Conservation (phyloP, 2,113 vertebrate genomes). For the Sturnira hondurensis region DNA sequence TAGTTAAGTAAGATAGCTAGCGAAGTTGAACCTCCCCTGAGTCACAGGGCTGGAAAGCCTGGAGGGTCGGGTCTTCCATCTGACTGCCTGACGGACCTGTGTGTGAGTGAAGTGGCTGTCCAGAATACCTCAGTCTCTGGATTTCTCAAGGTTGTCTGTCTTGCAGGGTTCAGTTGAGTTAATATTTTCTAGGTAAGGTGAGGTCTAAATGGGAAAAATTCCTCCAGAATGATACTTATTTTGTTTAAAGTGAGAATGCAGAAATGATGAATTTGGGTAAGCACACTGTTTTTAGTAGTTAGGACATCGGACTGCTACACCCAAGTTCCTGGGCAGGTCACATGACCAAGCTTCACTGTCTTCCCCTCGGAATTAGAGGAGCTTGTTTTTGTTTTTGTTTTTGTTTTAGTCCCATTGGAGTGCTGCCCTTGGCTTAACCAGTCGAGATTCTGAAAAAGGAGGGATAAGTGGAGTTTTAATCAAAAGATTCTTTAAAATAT, state of each 20-base stretch:
- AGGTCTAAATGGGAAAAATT: conserved; percentile 8
- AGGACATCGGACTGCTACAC: background rate
- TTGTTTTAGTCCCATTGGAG: background rate
- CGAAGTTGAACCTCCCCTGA: background rate
- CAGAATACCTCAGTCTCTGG: background rate
- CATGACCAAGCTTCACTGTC: background rate
- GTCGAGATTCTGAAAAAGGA: background rate
- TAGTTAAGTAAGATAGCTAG: background rate
- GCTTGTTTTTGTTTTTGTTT: background rate
- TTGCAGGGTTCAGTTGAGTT: background rate
- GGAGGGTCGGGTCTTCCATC: background rate
- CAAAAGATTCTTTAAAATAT: conserved; percentile 11
- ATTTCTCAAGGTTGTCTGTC: background rate
- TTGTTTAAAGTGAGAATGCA: background rate
- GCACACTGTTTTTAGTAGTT: background rate
- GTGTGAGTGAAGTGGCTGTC: background rate
- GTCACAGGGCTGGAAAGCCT: background rate
- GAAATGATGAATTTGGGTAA: background rate
- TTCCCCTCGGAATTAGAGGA: background rate
- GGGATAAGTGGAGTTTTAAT: conserved; percentile 7
- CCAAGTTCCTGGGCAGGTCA: background rate
- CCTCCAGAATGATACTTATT: background rate
- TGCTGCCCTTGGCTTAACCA: background rate
- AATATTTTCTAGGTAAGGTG: background rate
- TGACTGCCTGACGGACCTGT: background rate